Conservation (phyloP, 1,140 invertebrate genomes). For the Dufourea novaeangliae region DNA sequence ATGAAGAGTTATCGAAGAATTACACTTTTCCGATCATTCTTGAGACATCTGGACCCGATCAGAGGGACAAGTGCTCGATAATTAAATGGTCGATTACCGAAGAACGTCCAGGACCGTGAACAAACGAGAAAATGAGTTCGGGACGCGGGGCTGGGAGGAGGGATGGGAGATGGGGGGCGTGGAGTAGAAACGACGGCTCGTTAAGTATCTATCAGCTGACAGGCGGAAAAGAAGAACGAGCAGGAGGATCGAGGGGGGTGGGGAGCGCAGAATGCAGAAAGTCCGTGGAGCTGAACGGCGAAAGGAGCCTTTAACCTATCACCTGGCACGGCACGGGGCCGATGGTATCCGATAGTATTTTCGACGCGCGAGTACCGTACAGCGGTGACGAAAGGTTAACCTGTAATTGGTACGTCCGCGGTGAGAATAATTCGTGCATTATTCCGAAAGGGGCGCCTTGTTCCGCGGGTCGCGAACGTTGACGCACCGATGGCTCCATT, state of each 20-base stretch:
- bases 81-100: conserved; percentile 42
- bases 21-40: conserved; percentile 11
- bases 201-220: conserved; percentile 63
- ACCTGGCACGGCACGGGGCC: conserved; percentile 45
- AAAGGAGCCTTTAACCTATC: conserved; percentile 61
- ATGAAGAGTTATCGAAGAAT: neutral
- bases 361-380: conserved; percentile 42
- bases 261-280: conserved; percentile 7
- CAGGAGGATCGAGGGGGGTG: conserved; percentile 19
- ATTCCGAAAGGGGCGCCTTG: neutral
- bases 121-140: conserved; percentile 44
- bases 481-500: conserved; percentile 53
- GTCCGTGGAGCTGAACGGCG: conserved; percentile 33
- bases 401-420: conserved; percentile 43
- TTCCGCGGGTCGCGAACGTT: neutral
- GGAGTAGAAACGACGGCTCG: conserved; percentile 48
- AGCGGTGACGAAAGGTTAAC: conserved; percentile 50
- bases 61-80: conserved; percentile 36
- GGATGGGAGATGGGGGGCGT: neutral
- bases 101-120: conserved; percentile 40
- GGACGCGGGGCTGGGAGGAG: conserved; percentile 3
- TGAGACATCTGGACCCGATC: conserved; percentile 14
- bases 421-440: conserved; percentile 36
- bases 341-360: conserved; percentile 25
- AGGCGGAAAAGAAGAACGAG: conserved; percentile 10